Conservation (phyloP, 2,888 invertebrate genomes). For the Leptinotarsa juncta region DNA sequence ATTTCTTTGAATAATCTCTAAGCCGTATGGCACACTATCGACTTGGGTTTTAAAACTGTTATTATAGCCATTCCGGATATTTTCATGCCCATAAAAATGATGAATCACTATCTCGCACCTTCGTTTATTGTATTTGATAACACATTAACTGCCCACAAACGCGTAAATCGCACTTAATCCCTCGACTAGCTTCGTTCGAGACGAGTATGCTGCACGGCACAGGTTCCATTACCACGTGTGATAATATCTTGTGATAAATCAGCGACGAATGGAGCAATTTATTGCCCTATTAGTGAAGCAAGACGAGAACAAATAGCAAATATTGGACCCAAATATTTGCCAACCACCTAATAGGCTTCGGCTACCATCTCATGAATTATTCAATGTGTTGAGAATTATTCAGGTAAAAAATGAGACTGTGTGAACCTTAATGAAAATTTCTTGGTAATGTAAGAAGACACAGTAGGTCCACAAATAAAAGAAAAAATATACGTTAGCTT, state of each 20-base stretch:
- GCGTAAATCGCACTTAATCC: slow-evolving; percentile 26
- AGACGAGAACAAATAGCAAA: slow-evolving; percentile 63
- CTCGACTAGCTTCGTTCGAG: slow-evolving; percentile 2
- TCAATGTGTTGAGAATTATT: slow-evolving; percentile 30
- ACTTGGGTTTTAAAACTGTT: background rate
- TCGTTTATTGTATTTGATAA: slow-evolving; percentile 23
- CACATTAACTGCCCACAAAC: slow-evolving; percentile 18
- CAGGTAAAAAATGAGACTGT: slow-evolving; percentile 17
- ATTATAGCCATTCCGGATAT: background rate
- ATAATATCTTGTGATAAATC: slow-evolving; percentile 62
- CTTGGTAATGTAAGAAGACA: no score
- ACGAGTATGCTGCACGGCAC: slow-evolving; percentile 15
- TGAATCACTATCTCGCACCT: slow-evolving; percentile 2
- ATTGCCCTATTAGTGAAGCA: slow-evolving; percentile 62
- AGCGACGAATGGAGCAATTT: slow-evolving; percentile 61
- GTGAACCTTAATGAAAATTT: background rate
- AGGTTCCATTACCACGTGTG: slow-evolving; percentile 49
- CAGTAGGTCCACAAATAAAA: no score
- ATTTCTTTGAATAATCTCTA: no score
- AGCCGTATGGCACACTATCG: no score
- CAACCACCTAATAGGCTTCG: slow-evolving; percentile 46
- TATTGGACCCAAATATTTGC: slow-evolving; percentile 63
- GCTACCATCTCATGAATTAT: slow-evolving; percentile 45
- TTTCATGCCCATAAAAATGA: slow-evolving; percentile 5
- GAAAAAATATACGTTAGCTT: no score